These are phyloP conservation scores for Tachystola acroxantha DNA, from an alignment of 2,888 invertebrate species.

Conservation along the genomic window DNA sequence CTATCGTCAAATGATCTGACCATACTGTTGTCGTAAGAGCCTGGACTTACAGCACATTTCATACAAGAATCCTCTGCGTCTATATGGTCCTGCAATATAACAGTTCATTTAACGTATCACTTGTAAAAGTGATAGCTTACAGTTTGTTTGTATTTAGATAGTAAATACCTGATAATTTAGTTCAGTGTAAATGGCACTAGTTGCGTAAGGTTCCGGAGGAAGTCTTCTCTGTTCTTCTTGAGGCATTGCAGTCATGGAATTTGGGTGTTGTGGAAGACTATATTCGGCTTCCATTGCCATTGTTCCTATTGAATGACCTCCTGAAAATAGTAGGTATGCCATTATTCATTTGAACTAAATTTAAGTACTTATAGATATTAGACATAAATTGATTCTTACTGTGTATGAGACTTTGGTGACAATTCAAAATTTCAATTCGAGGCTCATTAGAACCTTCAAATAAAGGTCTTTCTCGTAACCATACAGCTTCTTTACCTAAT, in stretches of 20 bases:
- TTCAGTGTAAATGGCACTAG: conserved; percentile 81
- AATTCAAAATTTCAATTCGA: conserved; percentile 66
- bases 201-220: conserved; percentile 85
- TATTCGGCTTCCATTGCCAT: conserved; percentile 72
- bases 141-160: conserved; percentile 1
- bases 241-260: conserved; percentile 48
- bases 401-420: conserved; percentile 61
- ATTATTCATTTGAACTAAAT: too few species aligned
- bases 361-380: too few species aligned
- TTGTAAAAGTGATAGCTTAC: too few species aligned
- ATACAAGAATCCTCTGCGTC: conserved; percentile 75
- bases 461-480: conserved; percentile 62
- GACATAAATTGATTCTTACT: conserved; percentile 41
- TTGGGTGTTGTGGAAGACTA: conserved; percentile 64
- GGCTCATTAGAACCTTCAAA: conserved; percentile 69
- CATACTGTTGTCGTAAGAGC: conserved; percentile 76
- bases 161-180: conserved; percentile 59
- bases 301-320: conserved; percentile 57
- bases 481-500: conserved; percentile 67
- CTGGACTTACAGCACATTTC: conserved; percentile 75
- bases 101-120: too few species aligned
- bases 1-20: conserved; percentile 63
- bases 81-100: conserved; percentile 57
- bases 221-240: conserved; percentile 54
- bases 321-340: conserved; percentile 30